phyloP scores from a whole-genome alignment of 2,888 invertebrate species.

The Entomobrya proxima region DNA sequence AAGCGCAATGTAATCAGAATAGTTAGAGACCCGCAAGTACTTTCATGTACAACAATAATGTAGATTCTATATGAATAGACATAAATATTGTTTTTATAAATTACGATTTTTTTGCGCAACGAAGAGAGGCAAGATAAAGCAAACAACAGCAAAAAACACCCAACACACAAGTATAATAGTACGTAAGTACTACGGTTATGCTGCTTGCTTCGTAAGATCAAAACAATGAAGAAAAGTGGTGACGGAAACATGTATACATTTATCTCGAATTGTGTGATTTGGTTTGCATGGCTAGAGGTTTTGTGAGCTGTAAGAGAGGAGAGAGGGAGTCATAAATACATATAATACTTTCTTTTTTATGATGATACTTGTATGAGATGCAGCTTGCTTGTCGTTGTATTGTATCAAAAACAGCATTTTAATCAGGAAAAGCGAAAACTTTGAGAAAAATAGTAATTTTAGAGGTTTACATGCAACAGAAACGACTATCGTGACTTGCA shows the following conservation, averaged over 20 bases:
- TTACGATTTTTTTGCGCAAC: not conserved
- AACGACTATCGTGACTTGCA: not conserved
- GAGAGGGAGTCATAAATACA: not conserved
- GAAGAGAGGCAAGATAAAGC: not conserved
- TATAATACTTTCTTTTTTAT: too few relatives aligned
- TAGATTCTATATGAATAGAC: not conserved
- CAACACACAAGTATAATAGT: not conserved
- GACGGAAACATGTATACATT: not conserved
- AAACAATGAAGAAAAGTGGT: not conserved
- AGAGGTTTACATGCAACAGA: not conserved
- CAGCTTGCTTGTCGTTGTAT: too few relatives aligned
- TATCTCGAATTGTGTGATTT: too few relatives aligned
- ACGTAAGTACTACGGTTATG: too few relatives aligned
- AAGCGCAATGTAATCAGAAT: slow-evolving; percentile 6
- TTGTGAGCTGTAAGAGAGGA: not conserved
- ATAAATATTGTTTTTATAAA: not conserved
- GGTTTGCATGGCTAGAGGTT: not conserved
- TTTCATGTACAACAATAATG: not conserved
- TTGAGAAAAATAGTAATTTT: not conserved
- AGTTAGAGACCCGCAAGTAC: not conserved
- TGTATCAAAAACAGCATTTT: not conserved
- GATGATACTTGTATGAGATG: too few relatives aligned
- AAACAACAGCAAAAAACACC: not conserved
- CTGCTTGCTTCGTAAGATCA: too few relatives aligned
- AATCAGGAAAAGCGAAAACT: slow-evolving; percentile 7